phyloP scores from a whole-genome alignment of 2,113 vertebrate genomes.

The Rhinichthys klamathensis region DNA sequence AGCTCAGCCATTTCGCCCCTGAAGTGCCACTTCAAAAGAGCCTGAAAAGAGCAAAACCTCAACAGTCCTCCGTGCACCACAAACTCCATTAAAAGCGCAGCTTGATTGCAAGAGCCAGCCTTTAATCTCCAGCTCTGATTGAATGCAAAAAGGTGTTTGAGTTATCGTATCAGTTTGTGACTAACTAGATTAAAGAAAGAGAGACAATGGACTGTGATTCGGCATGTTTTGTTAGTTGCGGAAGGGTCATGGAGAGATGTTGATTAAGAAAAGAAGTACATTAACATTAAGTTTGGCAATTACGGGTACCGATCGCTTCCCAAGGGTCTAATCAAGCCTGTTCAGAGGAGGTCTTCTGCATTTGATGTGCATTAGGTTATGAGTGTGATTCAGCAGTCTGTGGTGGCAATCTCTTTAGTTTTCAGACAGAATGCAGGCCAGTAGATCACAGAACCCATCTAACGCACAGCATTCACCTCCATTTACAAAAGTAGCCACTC shows the following conservation, averaged over 20 bases:
- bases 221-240: not conserved
- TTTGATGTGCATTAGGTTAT: conserved; percentile 14
- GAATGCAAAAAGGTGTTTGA: conserved; percentile 23
- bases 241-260: conserved; percentile 6
- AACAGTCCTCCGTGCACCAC: not conserved
- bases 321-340: conserved; percentile 26
- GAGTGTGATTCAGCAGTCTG: conserved; percentile 37
- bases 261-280: conserved; percentile 33
- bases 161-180: not conserved
- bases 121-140: not conserved
- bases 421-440: conserved; percentile 12
- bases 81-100: conserved; percentile 24
- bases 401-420: conserved; percentile 38
- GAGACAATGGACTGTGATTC: not conserved
- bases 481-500: conserved; percentile 26
- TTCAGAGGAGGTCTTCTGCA: conserved; percentile 9
- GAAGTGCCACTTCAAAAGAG: conserved; percentile 38
- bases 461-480: conserved; percentile 23
- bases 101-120: conserved; percentile 19
- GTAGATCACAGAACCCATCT: conserved; percentile 14
- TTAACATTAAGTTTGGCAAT: conserved; percentile 7
- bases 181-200: not conserved
- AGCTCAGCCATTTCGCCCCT: conserved; percentile 29
- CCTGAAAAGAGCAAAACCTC: conserved; percentile 15
- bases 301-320: conserved; percentile 31